Conservation (phyloP, 2,797 vertebrate species). For the Periparus ater region DNA sequence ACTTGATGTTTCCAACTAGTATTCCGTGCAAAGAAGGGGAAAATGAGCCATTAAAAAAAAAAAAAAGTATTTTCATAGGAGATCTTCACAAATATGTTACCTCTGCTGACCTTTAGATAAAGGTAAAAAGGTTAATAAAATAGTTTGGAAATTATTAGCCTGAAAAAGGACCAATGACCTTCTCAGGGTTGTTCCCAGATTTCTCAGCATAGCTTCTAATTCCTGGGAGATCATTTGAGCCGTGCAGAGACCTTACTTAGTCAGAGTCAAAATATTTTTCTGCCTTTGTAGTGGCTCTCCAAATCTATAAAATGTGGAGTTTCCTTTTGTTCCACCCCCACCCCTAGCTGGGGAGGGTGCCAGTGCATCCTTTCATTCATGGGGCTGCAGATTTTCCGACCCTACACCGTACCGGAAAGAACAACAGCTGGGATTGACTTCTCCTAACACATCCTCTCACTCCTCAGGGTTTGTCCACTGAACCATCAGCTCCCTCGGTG, state of each 20-base stretch:
- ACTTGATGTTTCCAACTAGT: constrained; percentile 70
- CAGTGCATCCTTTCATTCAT: constrained; percentile 33
- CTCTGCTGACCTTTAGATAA: constrained; percentile 63
- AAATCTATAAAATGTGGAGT: constrained; percentile 35
- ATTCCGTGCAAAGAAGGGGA: constrained; percentile 34
- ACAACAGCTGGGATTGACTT: not conserved
- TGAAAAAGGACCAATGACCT: constrained; percentile 12
- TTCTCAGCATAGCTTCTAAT: constrained; percentile 22
- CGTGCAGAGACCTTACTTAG: constrained; percentile 13
- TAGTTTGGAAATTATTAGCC: constrained; percentile 48
- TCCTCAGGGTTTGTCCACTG: not conserved
- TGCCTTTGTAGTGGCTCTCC: constrained; percentile 34
- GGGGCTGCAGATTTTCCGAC: constrained; percentile 12
- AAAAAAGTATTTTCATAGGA: constrained; percentile 45
- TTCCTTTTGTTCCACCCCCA: constrained; percentile 56
- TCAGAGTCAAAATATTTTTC: constrained; percentile 62
- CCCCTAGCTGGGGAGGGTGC: constrained; percentile 6
- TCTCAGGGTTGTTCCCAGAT: constrained; percentile 25
- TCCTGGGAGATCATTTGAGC: constrained; percentile 49
- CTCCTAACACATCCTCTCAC: not conserved
- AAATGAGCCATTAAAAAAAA: constrained; percentile 41
- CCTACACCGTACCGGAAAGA: not conserved
- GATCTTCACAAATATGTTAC: constrained; percentile 49
- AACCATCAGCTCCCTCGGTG: not conserved
- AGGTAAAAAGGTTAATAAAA: constrained; percentile 61